phyloP scores from a whole-genome alignment of 1,140 invertebrate species.

The Anadara kagoshimensis region DNA sequence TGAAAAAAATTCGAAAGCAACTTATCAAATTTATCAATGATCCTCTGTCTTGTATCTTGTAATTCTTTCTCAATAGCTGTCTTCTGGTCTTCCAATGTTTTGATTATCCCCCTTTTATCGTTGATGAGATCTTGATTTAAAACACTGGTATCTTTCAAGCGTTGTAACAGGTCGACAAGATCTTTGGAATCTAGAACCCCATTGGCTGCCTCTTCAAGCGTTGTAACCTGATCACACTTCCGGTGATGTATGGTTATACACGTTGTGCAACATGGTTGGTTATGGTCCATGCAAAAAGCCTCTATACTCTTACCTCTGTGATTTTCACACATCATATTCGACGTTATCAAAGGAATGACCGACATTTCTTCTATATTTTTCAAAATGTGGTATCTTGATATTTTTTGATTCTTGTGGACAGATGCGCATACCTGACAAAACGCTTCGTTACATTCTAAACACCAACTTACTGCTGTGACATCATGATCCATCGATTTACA shows the following conservation, averaged over 20 bases:
- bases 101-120: no score
- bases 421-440: constrained; percentile 10
- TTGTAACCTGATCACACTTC: constrained; percentile 16
- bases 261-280: constrained; percentile 10
- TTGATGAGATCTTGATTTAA: no score
- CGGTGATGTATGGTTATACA: constrained; percentile 12
- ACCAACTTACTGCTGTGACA: constrained; percentile 3
- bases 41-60: no score
- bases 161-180: no score
- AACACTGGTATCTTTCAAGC: no score
- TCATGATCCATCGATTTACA: background rate
- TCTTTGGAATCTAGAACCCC: no score
- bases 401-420: background rate
- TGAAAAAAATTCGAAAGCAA: no score
- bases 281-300: constrained; percentile 17
- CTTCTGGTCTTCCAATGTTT: no score
- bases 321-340: background rate
- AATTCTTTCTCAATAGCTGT: no score
- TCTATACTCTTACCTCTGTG: constrained; percentile 13
- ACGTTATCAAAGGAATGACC: background rate
- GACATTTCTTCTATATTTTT: background rate
- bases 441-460: constrained; percentile 3
- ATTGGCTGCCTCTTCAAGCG: constrained; percentile 10
- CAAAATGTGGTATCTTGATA: constrained; percentile 8
- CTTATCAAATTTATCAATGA: no score